These are phyloP conservation scores for Lanistes nyassanus DNA, from an alignment of 1,140 invertebrate genomes.

Conservation along the genomic window DNA sequence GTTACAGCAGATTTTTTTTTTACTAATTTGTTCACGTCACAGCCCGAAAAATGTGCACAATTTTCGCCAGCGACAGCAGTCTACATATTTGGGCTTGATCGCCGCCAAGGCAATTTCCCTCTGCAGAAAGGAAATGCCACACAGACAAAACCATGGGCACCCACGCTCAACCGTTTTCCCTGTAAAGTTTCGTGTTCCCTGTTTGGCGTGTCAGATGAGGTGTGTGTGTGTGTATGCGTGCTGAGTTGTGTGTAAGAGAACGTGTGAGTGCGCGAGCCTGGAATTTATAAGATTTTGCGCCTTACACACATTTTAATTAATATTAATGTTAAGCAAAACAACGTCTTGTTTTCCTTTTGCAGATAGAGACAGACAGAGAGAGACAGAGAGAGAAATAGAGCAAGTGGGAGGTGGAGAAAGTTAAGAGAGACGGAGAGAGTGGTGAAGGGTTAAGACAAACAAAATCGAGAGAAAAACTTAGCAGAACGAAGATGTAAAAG, in stretches of 20 bases:
- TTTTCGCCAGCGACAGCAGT: too few relatives aligned
- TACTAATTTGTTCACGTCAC: too few relatives aligned
- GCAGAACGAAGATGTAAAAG: background rate
- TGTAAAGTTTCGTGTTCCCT: too few relatives aligned
- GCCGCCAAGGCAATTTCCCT: too few relatives aligned
- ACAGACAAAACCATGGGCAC: too few relatives aligned
- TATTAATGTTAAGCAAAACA: background rate
- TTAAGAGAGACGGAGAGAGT: background rate
- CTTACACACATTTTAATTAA: background rate
- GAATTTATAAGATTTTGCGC: background rate
- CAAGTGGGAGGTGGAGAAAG: background rate
- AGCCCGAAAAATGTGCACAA: too few relatives aligned
- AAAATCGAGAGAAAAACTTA: slow-evolving; percentile 2
- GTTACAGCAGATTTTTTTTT: too few relatives aligned
- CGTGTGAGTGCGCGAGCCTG: background rate
- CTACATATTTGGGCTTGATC: too few relatives aligned
- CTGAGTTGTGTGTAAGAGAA: background rate
- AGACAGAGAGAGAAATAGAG: background rate
- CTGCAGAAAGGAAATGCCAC: too few relatives aligned
- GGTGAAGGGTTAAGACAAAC: background rate
- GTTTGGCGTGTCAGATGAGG: too few relatives aligned
- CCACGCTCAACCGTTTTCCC: too few relatives aligned
- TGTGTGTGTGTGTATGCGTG: slow-evolving; percentile 8
- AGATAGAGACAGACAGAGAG: background rate
- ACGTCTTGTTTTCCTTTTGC: background rate